Percentiles rank a stretch among this genome's conserved stretches.
Conservation (phyloP, 2,888 invertebrate species). For the Stratiomys singularior region DNA sequence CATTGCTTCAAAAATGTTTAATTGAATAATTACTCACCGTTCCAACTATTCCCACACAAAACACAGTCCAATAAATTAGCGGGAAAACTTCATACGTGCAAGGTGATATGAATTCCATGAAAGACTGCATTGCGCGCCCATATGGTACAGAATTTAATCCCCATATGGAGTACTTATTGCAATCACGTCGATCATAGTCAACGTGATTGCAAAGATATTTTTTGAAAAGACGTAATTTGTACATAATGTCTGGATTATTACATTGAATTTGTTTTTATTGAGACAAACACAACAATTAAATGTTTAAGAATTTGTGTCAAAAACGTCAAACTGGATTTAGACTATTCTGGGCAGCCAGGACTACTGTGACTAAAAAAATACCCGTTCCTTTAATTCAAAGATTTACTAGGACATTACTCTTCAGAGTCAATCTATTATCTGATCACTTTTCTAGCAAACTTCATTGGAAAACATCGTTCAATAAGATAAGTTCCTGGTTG, state of each 20-base stretch:
- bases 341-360: background rate
- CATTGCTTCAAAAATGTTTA: too few species aligned
- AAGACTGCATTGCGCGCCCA: conserved; percentile 5
- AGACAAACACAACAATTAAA: background rate
- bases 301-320: too few species aligned
- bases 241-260: conserved; percentile 39
- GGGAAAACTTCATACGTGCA: conserved; percentile 57
- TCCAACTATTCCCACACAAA: conserved; percentile 54
- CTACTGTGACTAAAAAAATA: background rate
- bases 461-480: too few species aligned
- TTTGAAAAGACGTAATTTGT: conserved; percentile 47
- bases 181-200: conserved; percentile 11
- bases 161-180: conserved; percentile 56
- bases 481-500: too few species aligned
- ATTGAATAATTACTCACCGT: conserved; percentile 54
- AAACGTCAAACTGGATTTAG: background rate
- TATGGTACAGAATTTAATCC: conserved; percentile 52
- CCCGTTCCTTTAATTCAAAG: too few species aligned
- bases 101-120: conserved; percentile 41
- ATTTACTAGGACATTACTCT: too few species aligned
- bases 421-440: too few species aligned
- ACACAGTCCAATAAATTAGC: conserved; percentile 56
- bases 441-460: too few species aligned
- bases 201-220: conserved; percentile 46
- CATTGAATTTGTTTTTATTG: background rate